Conservation (phyloP, 2,888 invertebrate species). For the Epinotia bilunana region DNA sequence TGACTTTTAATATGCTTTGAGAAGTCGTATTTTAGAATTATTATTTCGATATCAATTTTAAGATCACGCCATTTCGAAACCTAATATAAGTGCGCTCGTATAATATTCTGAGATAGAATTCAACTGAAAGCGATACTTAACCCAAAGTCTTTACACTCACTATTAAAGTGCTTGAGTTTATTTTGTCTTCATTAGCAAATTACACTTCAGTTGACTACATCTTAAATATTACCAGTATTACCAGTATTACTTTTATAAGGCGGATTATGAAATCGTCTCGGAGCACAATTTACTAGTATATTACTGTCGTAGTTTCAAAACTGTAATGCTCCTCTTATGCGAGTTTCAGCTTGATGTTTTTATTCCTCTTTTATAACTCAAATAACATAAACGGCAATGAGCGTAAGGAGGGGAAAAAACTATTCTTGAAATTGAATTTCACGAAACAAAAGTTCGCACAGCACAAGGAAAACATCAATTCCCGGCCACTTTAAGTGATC, state of each 20-base stretch:
- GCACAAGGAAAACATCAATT: constrained; percentile 70
- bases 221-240: constrained; percentile 13
- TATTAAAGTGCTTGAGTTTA: neutral
- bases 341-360: constrained; percentile 34
- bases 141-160: neutral
- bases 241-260: constrained; percentile 24
- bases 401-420: constrained; percentile 44
- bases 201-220: constrained; percentile 9
- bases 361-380: constrained; percentile 44
- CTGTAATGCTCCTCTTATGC: constrained; percentile 26
- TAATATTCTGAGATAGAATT: neutral
- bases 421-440: constrained; percentile 52
- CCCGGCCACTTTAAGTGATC: constrained; percentile 72
- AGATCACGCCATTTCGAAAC: neutral
- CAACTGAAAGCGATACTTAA: neutral
- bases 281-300: constrained; percentile 11
- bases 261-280: constrained; percentile 18
- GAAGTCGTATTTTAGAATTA: neutral
- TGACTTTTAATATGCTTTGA: constrained; percentile 20
- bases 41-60: neutral
- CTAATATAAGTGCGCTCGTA: neutral
- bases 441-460: constrained; percentile 59
- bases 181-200: constrained; percentile 13
- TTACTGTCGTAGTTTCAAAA: constrained; percentile 22
- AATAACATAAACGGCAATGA: constrained; percentile 45